Percentiles rank a stretch among this genome's conserved stretches.
Conservation (phyloP, 2,113 vertebrate genomes). For the Peromyscus polionotus region DNA sequence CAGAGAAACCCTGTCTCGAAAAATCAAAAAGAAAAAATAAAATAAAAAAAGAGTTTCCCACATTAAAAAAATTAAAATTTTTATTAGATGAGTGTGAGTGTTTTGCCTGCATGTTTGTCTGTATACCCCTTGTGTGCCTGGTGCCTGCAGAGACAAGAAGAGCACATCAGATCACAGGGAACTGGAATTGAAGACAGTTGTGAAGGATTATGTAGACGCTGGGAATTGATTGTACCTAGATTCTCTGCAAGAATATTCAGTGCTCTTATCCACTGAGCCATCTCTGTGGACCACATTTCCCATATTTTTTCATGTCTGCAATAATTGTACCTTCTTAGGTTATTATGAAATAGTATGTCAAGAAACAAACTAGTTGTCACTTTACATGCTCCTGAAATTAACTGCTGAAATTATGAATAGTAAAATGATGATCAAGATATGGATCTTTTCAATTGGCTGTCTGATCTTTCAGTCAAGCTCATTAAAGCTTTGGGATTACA, state of each 20-base stretch:
- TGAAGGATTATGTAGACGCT: not conserved
- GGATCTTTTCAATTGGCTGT: not conserved
- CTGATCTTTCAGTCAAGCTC: not conserved
- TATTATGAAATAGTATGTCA: not conserved
- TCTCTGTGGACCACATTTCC: not conserved
- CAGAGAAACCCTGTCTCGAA: no score
- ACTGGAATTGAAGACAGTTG: not conserved
- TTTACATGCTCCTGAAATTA: not conserved
- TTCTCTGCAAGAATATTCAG: not conserved
- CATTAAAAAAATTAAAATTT: slow-evolving; percentile 17
- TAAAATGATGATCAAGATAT: not conserved
- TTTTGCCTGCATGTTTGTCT: not conserved
- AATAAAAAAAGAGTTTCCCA: not conserved
- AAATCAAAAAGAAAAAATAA: not conserved
- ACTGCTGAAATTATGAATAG: not conserved
- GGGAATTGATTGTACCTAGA: not conserved
- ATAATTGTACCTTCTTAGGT: slow-evolving; percentile 17
- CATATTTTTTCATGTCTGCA: not conserved
- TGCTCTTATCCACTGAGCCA: no score
- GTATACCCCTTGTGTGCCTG: not conserved
- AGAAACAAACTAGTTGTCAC: not conserved
- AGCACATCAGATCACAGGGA: not conserved
- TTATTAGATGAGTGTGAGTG: not conserved
- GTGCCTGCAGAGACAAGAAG: not conserved
- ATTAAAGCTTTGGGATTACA: not conserved